Conservation (phyloP, 2,113 vertebrate genomes). For the Carassius carassius region DNA sequence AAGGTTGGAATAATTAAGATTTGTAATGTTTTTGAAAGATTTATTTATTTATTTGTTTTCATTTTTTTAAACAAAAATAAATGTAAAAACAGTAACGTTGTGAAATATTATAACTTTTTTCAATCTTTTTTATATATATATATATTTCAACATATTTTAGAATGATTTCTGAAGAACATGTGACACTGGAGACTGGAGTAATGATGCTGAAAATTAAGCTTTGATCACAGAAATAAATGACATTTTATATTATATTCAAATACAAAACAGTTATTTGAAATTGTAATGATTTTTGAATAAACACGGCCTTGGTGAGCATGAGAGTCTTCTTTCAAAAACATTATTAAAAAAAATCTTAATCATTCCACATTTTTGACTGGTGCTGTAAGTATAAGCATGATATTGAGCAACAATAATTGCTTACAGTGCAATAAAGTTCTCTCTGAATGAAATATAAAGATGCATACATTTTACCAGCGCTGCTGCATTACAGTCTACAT, state of each 20-base stretch:
- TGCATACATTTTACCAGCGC: background rate
- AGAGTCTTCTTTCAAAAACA: no score
- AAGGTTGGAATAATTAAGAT: background rate
- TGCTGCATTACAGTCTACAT: background rate
- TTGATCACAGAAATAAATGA: background rate
- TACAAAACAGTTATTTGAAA: background rate
- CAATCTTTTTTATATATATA: background rate
- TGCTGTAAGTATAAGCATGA: no score
- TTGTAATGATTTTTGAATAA: no score
- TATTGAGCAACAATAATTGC: background rate
- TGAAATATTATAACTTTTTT: background rate
- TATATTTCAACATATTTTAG: no score
- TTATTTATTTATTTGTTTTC: no score
- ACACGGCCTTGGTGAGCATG: no score
- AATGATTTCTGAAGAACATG: background rate
- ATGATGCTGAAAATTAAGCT: background rate
- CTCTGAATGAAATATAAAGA: background rate
- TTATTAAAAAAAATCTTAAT: no score
- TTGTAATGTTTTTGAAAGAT: no score
- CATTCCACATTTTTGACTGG: no score
- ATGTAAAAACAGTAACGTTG: background rate
- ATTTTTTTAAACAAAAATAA: background rate
- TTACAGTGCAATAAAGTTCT: background rate
- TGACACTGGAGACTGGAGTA: background rate
- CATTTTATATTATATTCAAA: background rate